These are phyloP conservation scores for Trinectes maculatus DNA, from an alignment of 2,113 vertebrate genomes.

Conservation along the genomic window DNA sequence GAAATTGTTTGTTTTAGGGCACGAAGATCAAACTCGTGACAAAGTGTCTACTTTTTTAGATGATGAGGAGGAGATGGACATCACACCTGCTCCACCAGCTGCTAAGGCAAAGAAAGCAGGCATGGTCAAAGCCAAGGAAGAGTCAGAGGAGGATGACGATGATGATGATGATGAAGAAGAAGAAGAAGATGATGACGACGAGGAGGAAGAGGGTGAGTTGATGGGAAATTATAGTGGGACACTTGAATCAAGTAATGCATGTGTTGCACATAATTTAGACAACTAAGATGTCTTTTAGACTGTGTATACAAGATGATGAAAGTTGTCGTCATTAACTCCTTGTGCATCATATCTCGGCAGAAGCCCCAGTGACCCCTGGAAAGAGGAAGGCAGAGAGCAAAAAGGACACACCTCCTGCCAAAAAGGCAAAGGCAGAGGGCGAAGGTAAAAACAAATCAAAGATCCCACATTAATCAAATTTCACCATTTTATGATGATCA, in stretches of 20 bases:
- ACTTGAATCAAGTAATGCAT: too few relatives aligned
- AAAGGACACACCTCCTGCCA: slow-evolving; percentile 80
- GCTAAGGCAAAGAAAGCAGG: slow-evolving; percentile 88
- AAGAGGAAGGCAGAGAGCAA: slow-evolving; percentile 83
- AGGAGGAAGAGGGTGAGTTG: slow-evolving; percentile 75
- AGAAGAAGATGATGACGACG: slow-evolving; percentile 86
- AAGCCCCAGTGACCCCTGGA: slow-evolving; percentile 62
- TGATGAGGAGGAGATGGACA: slow-evolving; percentile 95
- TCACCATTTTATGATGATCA: slow-evolving; percentile 72
- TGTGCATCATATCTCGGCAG: slow-evolving; percentile 44
- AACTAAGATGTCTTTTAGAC: too few relatives aligned
- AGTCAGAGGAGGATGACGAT: slow-evolving; percentile 83
- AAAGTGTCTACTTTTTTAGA: slow-evolving; percentile 72
- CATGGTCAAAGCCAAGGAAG: slow-evolving; percentile 87
- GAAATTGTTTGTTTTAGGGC: too few relatives aligned
- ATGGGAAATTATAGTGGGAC: background rate
- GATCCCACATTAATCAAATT: accelerated
- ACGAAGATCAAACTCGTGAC: too few relatives aligned
- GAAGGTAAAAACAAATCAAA: slow-evolving; percentile 63
- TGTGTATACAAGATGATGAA: too few relatives aligned
- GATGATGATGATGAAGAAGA: slow-evolving; percentile 86
- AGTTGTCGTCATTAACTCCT: too few relatives aligned
- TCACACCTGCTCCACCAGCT: slow-evolving; percentile 73
- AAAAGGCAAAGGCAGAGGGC: slow-evolving; percentile 80
- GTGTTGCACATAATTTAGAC: too few relatives aligned